These are phyloP conservation scores for Ladona fulva DNA, from an alignment of 1,140 invertebrate species.

Conservation along the genomic window DNA sequence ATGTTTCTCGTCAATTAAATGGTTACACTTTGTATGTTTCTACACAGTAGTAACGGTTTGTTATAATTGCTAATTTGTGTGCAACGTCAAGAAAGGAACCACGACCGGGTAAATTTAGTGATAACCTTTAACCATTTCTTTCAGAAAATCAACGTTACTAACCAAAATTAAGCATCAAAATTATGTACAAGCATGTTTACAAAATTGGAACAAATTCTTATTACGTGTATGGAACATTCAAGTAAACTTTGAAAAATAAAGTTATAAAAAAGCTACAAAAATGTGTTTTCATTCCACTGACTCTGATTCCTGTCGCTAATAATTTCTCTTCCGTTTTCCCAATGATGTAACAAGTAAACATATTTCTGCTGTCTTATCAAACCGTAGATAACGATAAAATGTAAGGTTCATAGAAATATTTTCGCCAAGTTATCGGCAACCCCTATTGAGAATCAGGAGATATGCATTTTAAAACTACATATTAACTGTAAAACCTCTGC, in stretches of 20 bases:
- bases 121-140: neutral
- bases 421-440: no score
- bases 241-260: neutral
- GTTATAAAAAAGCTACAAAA: neutral
- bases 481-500: no score
- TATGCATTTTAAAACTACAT: no score
- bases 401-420: no score
- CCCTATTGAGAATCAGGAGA: no score
- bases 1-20: constrained; percentile 10
- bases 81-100: neutral
- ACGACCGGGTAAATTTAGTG: neutral
- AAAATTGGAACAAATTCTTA: neutral
- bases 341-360: no score
- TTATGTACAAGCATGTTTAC: neutral
- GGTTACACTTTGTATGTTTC: constrained; percentile 9
- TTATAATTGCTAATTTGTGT: neutral
- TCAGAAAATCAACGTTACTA: neutral
- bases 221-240: neutral
- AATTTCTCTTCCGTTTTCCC: no score
- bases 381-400: no score
- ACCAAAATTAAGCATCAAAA: neutral
- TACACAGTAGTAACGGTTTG: neutral
- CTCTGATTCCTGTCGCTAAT: no score
- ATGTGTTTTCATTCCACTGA: neutral
- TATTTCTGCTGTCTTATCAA: no score